Conservation (phyloP, 2,113 vertebrate genomes). For the Melanostigma gelatinosum region DNA sequence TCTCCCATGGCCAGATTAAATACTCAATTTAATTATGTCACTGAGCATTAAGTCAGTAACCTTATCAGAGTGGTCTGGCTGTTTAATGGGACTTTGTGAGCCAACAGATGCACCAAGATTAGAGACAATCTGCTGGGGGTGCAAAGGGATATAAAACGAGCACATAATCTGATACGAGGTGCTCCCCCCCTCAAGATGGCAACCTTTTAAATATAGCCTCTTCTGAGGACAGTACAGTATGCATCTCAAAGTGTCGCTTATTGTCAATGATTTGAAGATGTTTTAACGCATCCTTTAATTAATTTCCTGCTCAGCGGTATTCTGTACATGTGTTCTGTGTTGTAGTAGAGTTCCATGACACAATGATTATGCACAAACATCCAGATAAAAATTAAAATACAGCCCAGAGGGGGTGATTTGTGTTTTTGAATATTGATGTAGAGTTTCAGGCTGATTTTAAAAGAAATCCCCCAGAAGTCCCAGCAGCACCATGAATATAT, state of each 20-base stretch:
- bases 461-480: neutral
- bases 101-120: constrained; percentile 66
- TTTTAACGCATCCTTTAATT: neutral
- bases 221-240: neutral
- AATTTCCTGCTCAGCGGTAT: neutral
- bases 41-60: constrained; percentile 70
- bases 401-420: neutral
- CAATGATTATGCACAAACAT: constrained; percentile 5
- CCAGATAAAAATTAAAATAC: constrained; percentile 1
- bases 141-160: constrained; percentile 43
- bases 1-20: constrained; percentile 67
- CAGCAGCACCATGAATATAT: constrained; percentile 12
- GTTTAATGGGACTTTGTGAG: constrained; percentile 64
- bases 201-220: constrained; percentile 44
- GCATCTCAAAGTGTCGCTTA: neutral
- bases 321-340: neutral
- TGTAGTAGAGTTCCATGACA: neutral
- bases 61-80: constrained; percentile 66
- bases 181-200: constrained; percentile 19
- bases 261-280: neutral
- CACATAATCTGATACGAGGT: constrained; percentile 39
- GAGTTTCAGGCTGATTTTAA: constrained; percentile 22
- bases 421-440: constrained; percentile 11
- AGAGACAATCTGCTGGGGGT: constrained; percentile 56
- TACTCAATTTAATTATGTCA: constrained; percentile 78